Conservation (phyloP, 2,888 invertebrate genomes). For the Cacoxenus indagator region DNA sequence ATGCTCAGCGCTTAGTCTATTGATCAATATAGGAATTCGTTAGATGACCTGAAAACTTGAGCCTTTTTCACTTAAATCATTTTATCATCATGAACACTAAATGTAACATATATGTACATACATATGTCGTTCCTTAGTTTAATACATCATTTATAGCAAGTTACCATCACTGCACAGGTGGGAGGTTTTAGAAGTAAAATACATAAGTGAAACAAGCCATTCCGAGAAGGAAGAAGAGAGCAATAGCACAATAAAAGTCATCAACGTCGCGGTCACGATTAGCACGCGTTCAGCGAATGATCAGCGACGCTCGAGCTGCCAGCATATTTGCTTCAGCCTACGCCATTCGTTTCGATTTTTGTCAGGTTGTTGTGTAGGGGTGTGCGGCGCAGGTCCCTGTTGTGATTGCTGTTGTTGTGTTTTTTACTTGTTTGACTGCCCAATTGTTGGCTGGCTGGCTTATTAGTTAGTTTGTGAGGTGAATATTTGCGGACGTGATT, state of each 20-base stretch:
- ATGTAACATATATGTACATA: neutral
- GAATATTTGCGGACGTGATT: neutral
- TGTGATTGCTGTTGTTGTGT: neutral
- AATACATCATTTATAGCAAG: neutral
- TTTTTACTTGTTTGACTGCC: too few species aligned
- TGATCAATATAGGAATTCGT: too few species aligned
- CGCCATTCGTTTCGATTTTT: neutral
- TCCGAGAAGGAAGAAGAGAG: neutral
- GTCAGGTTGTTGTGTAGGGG: neutral
- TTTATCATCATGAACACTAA: neutral
- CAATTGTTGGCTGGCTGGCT: neutral
- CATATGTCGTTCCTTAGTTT: neutral
- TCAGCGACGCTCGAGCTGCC: slow-evolving; percentile 32
- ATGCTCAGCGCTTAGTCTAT: too few species aligned
- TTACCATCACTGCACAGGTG: neutral
- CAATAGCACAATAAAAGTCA: slow-evolving; percentile 32
- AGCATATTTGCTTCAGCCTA: neutral
- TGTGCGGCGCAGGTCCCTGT: neutral
- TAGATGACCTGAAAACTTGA: too few species aligned
- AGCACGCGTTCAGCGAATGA: slow-evolving; percentile 63
- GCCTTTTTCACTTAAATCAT: too few species aligned
- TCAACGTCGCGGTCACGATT: slow-evolving; percentile 21
- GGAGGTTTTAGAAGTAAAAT: neutral
- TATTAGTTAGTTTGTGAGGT: neutral
- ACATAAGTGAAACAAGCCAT: neutral